Percentiles rank a stretch among this genome's conserved stretches.
phyloP scores from a whole-genome alignment of 2,888 invertebrate species.

The Mellilla xanthometata region DNA sequence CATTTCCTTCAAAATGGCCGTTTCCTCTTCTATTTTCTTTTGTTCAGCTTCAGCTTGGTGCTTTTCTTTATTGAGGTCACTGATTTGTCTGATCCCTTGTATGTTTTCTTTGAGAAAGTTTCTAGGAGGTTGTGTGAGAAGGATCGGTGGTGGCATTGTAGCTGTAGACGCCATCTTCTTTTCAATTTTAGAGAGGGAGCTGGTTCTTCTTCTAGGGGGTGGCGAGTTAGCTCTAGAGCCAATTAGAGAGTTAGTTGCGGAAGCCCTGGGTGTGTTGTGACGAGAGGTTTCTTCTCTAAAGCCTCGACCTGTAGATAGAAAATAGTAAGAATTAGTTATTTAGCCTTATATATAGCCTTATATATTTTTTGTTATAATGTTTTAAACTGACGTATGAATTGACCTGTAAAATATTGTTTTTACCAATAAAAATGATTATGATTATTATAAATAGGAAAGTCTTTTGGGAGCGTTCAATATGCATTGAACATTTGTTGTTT shows the following conservation, averaged over 20 bases:
- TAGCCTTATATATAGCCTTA: too few species aligned
- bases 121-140: slow-evolving; percentile 64
- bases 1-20: slow-evolving; percentile 74
- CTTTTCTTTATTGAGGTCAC: slow-evolving; percentile 75
- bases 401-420: too few species aligned
- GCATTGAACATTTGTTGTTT: too few species aligned
- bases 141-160: slow-evolving; percentile 54
- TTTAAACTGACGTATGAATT: too few species aligned
- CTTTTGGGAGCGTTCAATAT: too few species aligned
- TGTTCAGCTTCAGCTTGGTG: slow-evolving; percentile 72
- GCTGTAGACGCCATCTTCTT: slow-evolving; percentile 67
- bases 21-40: slow-evolving; percentile 69
- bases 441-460: too few species aligned
- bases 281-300: slow-evolving; percentile 80
- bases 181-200: slow-evolving; percentile 66
- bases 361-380: too few species aligned
- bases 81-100: slow-evolving; percentile 72
- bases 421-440: too few species aligned
- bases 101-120: slow-evolving; percentile 77
- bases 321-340: too few species aligned
- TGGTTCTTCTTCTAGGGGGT: slow-evolving; percentile 63
- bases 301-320: slow-evolving; percentile 62
- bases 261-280: slow-evolving; percentile 78
- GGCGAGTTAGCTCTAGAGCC: slow-evolving; percentile 65
- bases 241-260: slow-evolving; percentile 53